Evolutionary conservation across 2,113 vertebrate species (phyloP), one percentile per base, ranked within the genome.

Genomic region (Seriola dumerili): DNA sequence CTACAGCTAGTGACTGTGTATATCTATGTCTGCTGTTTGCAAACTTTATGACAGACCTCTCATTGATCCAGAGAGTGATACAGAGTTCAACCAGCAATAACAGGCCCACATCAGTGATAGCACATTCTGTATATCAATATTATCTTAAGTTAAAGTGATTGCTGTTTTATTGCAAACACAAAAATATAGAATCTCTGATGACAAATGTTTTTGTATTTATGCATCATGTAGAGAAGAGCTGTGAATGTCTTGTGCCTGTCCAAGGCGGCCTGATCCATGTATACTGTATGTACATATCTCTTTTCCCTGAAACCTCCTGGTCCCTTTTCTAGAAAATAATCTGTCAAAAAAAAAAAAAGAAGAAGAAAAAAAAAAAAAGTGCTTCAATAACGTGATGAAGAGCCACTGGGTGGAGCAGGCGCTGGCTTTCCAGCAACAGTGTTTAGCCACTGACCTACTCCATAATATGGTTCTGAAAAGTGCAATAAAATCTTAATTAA

Each of bases 161-260:
- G 87, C 87, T 88, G 81, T 89, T 86, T 88, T 85, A 29, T 78
- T 13, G 84, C 78, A 82, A 87, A 85, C 87, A 84, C 75, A 42
- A 7, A 42, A 42, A 42, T 13, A 19, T 63, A 65, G 34, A 78
- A 73, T 88, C 34, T 70, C 70, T 59, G 54, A 61, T 81, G 64
- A 64, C 55, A 83, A 23, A 75, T 66, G 48, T 76, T 72, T 42
- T 72, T 82, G 40, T 87, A 82, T 86, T 87, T 84, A 83, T 86
- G 83, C 82, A 81, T 92, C 83, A 55, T 85, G 65, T 92, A 92
- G 91, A 85, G 80, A 85, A 81, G 85, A 93, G 87, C 86, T 87
- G 85, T 91, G 84, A 91, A 88, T 88, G 87, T 93, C 68, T 84
- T 79, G 93, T 94, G 93, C 92, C 92, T 93, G 87, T 90, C 85